Evolutionary conservation across 2,888 invertebrate species (phyloP), one percentile per base, ranked within the genome.

Genomic region (Epinotia bilunana): DNA sequence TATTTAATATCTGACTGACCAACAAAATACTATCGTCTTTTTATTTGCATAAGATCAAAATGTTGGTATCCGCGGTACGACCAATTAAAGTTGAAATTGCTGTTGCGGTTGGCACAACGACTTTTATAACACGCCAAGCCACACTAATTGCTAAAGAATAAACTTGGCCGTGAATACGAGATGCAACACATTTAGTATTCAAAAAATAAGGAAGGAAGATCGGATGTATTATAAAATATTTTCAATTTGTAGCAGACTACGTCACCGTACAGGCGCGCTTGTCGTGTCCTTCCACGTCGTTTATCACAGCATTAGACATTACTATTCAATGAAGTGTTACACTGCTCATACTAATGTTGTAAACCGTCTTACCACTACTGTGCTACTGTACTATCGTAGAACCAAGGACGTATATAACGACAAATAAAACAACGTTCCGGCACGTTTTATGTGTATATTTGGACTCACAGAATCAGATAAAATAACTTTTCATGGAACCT

Each of bases 191-290:
- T 46, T 63, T 72, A 20, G 3, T 18, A 43, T 33, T 43, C 6
- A 20, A 13, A 20, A 3, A 23, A 23, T 39, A 28, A 20, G 16
- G 16, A 28, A 49, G 39, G 9, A 39, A 39, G 9, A 39, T 9
- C 39, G 39, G 9, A 39, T 39, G 39, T 9, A 39, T 39, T 43
- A 43, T 18, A 33, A 16, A 43, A 68, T 57, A 23, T 68, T 58
- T 6, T 53, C n/a, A 12, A 28, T 53, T 12, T 58, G 43, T 61
- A 13, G 18, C 39, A 1, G n/a, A 43, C 91, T 90, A 91, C 91
- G 92, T 92, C 91, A 91, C 80, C 83, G 76, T 79, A 78, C 84
- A 88, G 90, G 89, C 87, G 88, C 88, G 88, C 87, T 88, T 84
- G 86, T 83, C 78, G 81, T 80, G 81, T 84, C 83, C 82, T 83